These are phyloP conservation scores for Tipula helvola DNA, from an alignment of 2,888 invertebrate species.

Conservation along the genomic window DNA sequence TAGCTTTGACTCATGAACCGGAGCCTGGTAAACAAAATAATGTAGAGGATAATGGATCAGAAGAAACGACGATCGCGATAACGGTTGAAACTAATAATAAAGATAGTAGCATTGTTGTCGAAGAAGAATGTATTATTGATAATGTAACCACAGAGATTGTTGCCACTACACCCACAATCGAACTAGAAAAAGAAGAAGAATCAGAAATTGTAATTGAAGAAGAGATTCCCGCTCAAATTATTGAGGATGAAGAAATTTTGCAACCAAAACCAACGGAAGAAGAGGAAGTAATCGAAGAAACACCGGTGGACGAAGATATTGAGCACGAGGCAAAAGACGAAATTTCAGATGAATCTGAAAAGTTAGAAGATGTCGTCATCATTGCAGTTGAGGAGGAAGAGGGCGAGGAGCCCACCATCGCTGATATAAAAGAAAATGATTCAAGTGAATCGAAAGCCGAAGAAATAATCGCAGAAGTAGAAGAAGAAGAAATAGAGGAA, in stretches of 20 bases:
- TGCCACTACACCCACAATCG: not conserved
- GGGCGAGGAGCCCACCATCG: not conserved
- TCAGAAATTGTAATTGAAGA: not conserved
- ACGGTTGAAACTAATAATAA: not conserved
- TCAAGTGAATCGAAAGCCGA: not conserved
- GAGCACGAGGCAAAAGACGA: not conserved
- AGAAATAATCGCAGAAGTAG: not conserved
- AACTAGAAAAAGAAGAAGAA: not conserved
- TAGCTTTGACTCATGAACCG: constrained; percentile 22
- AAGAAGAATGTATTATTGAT: not conserved
- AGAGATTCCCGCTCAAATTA: not conserved
- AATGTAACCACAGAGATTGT: not conserved
- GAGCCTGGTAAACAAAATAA: not conserved
- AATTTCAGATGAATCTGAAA: not conserved
- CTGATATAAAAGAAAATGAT: not conserved
- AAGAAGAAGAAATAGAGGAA: not conserved
- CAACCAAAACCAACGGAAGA: not conserved
- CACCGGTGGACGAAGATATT: not conserved
- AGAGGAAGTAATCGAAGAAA: not conserved
- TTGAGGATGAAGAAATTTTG: not conserved
- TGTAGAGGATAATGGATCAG: not conserved
- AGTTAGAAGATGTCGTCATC: not conserved
- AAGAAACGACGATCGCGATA: not conserved
- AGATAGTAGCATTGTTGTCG: not conserved
- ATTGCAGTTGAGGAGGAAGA: not conserved